Percentiles rank a stretch among this genome's conserved stretches.
Evolutionary conservation across 2,113 vertebrate genomes (phyloP).

Genomic region (Leptobrachium leishanense): DNA sequence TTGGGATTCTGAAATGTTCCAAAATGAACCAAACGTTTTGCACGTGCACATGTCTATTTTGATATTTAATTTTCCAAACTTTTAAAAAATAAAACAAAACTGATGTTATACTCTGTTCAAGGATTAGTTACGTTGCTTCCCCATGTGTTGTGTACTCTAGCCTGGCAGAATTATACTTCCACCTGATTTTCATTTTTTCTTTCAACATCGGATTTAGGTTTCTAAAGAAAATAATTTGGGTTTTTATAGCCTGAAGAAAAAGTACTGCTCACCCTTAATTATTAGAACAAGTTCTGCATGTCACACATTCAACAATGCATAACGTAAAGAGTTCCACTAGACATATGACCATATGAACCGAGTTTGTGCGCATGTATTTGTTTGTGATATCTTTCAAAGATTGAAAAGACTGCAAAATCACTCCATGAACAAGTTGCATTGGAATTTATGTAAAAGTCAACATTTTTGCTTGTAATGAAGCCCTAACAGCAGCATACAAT

Average conservation of each 20-base stretch:
- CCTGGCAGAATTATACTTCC: neutral
- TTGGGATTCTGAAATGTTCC: no score
- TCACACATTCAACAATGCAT: neutral
- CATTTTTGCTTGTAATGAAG: no score
- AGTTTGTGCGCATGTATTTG: neutral
- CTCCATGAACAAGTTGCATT: neutral
- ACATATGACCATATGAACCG: neutral
- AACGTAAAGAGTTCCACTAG: neutral
- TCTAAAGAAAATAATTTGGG: neutral
- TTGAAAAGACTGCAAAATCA: neutral
- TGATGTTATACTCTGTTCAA: no score
- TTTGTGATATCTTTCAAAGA: neutral
- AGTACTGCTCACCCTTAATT: conserved; percentile 1
- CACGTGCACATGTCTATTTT: no score
- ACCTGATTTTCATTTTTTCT: neutral
- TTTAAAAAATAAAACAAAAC: no score
- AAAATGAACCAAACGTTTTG: no score
- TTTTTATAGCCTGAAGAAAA: neutral
- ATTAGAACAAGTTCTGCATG: neutral
- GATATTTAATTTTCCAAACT: no score
- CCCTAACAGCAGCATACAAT: no score
- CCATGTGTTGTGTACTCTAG: no score
- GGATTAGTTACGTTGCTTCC: no score
- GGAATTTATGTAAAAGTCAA: neutral
- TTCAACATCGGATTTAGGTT: neutral